These are phyloP conservation scores for Papilio helenus DNA, from an alignment of 1,140 invertebrate species.

Conservation along the genomic window DNA sequence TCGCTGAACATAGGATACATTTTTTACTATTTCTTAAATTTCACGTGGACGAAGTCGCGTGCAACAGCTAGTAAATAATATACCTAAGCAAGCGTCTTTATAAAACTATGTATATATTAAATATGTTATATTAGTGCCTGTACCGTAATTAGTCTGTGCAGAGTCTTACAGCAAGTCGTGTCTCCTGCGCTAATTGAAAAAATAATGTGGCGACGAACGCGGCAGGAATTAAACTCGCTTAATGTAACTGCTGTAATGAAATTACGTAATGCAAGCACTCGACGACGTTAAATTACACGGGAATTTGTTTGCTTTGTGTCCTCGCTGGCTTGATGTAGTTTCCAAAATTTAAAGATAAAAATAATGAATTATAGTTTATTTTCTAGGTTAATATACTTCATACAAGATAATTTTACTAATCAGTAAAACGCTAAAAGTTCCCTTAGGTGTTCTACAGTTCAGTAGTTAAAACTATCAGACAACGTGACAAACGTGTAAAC, in stretches of 20 bases:
- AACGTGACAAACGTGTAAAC: not conserved
- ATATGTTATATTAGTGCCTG: not conserved
- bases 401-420: too few relatives aligned
- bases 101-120: not conserved
- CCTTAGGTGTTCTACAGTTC: too few relatives aligned
- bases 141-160: conserved; percentile 16
- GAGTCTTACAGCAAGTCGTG: conserved; percentile 13
- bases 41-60: too few relatives aligned
- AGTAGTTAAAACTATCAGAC: too few relatives aligned
- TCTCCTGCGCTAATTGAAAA: conserved; percentile 31
- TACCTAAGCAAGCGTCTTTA: not conserved
- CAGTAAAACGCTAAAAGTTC: too few relatives aligned
- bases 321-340: not conserved
- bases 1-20: too few relatives aligned
- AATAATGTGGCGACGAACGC: conserved; percentile 23
- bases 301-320: not conserved
- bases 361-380: not conserved
- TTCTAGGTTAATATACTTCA: not conserved
- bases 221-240: conserved; percentile 17
- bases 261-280: conserved; percentile 14
- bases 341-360: not conserved
- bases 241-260: conserved; percentile 13
- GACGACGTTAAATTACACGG: not conserved
- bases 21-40: too few relatives aligned
- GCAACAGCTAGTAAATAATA: too few relatives aligned